Base-by-base conservation (phyloP, 2,888 invertebrate species). In the Parnassius smintheus region DNA sequence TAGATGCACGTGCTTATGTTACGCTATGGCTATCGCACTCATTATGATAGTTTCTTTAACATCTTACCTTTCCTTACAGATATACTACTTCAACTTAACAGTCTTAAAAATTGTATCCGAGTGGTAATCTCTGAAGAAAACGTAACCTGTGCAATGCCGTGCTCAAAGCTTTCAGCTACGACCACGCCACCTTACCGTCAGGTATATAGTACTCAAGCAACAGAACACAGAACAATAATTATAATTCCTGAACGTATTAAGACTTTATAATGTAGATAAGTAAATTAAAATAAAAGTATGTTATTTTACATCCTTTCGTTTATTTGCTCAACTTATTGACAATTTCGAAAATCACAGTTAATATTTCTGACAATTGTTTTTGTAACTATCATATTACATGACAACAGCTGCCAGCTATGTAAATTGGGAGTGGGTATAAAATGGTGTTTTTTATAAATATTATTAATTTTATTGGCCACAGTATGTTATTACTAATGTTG, bases 331-430 rank as follows among this genome's bases (percentile, higher is more conserved):
- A 91, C 90, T 91, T 91, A 91, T 86, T 89, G 91, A 90, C 91
- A 91, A 91, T 91, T 91, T 91, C 85, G 91, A 91, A 89, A 91
- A 91, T 91, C 91, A 91, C 91, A 91, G 91, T 91, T 85, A 85
- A 45, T 75, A 77, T 75, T 87, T 86, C 90, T 88, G 90, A 91
- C 90, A 88, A 81, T 85, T 87, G 82, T 80, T 83, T 62, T 81
- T 81, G 87, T 88, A 88, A 88, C 78, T 86, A 82, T 84, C 84
- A 75, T 81, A 86, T 86, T 87, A 88, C 87, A 86, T 75, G 76
- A 78, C 78, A 86, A 85, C 88, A 84, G 78, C 78, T 80, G 84
- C 80, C 87, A 78, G 83, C 84, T 86, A 88, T 86, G 80, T 88
- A 85, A 86, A 88, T 79, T 87, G 88, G 87, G 81, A 87, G 82